Evolutionary conservation across 1,140 invertebrate species (phyloP).

Genomic region (Parapsyche elsis): DNA sequence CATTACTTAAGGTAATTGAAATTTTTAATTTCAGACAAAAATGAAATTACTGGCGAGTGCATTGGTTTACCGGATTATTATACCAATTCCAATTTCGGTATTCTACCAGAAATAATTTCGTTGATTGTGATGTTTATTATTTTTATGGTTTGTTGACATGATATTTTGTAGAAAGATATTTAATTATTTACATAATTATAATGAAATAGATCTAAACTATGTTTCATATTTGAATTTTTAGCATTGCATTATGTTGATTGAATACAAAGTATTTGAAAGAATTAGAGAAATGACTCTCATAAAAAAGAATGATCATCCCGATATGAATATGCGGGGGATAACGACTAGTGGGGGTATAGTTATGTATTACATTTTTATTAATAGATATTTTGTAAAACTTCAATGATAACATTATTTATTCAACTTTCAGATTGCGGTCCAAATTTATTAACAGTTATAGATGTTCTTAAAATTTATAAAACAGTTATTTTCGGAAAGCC

Average conservation of each 20-base stretch:
- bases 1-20: background rate
- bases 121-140: conserved; percentile 56
- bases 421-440: too few relatives aligned
- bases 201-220: background rate
- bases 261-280: background rate
- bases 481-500: background rate
- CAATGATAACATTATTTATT: too few relatives aligned
- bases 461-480: conserved; percentile 8
- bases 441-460: background rate
- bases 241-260: background rate
- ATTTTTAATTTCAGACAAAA: conserved; percentile 33
- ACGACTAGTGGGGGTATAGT: too few relatives aligned
- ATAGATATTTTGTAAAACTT: too few relatives aligned
- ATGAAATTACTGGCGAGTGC: conserved; percentile 46
- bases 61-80: conserved; percentile 42
- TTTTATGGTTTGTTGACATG: conserved; percentile 58
- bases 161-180: background rate
- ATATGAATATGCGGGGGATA: too few relatives aligned
- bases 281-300: background rate
- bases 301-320: too few relatives aligned
- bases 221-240: background rate
- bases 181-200: background rate
- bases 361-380: too few relatives aligned
- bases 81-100: conserved; percentile 38
- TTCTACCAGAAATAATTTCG: conserved; percentile 46